Base-by-base conservation (phyloP, 1,140 invertebrate species). In the Lucilia cuprina region DNA sequence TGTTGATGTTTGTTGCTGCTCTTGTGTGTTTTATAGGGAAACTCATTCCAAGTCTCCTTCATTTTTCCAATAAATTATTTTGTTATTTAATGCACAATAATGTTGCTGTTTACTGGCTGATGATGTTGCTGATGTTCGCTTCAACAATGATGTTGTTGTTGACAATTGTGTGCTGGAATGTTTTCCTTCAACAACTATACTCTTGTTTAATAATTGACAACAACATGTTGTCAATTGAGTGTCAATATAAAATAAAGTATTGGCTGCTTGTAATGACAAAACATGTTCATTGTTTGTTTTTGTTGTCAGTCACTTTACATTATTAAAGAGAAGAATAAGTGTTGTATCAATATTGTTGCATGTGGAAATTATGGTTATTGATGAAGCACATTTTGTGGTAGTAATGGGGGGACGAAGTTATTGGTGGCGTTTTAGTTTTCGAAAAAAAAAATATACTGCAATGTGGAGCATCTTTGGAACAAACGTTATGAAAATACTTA, bases 161-260 rank as follows among this genome's bases (percentile, higher is more conserved):
- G 65, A 70, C 65, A 70, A 25, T 70, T 5, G 17, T 17, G 25
- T 55, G 50, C 17, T 55, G 12, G 17, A 55, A 55, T 55, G 50
- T 55, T 55, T n/a, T 21, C 19, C 55, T n/a, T 30, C 25, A 30
- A 60, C 14, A 17, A n/a, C 13, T 41, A 30, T 41, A 60, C n/a
- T 17, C 14, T 7, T 60, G 14, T 60, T 60, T 60, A 17, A 60
- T 17, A 60, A 60, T 70, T 70, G 19, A 25, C 65, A 70, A 70
- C 19, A 70, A 70, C 19, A 70, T 70, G 65, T 70, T 70, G n/a
- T 70, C n/a, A 70, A 70, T 21, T 70, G 65, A 70, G 65, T 70
- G 65, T 70, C 65, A 70, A 70, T 70, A 70, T n/a, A 70, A 70
- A 21, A 70, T 70, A 70, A 70, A 70, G 65, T 70, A 25, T 70